Percentiles rank a stretch among this genome's conserved stretches.
phyloP scores from a whole-genome alignment of 2,888 invertebrate species.

The Eurois occulta region DNA sequence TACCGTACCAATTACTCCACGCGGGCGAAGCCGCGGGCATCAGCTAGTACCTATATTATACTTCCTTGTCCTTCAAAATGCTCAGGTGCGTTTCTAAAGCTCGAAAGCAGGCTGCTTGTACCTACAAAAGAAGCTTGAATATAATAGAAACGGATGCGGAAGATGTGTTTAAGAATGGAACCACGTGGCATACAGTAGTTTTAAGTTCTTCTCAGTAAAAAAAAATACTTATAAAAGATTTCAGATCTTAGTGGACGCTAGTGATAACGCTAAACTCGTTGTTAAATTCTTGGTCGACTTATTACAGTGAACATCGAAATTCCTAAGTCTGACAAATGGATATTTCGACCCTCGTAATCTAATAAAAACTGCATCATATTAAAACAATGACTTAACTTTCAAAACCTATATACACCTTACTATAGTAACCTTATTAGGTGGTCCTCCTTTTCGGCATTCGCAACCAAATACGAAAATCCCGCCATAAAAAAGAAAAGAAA shows the following conservation, averaged over 20 bases:
- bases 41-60: too few species aligned
- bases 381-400: constrained; percentile 24
- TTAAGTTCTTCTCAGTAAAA: background rate
- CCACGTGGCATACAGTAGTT: background rate
- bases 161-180: background rate
- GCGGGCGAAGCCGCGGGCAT: too few species aligned
- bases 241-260: background rate
- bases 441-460: constrained; percentile 67
- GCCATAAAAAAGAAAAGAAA: constrained; percentile 55
- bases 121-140: background rate
- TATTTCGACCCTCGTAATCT: background rate
- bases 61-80: constrained; percentile 28
- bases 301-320: background rate
- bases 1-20: too few species aligned
- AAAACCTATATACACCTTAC: background rate
- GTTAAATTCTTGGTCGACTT: background rate
- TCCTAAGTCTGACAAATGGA: background rate
- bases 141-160: constrained; percentile 39
- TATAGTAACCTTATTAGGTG: constrained; percentile 61
- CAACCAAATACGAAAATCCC: constrained; percentile 60
- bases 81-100: constrained; percentile 20
- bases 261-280: background rate
- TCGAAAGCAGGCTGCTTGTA: background rate
- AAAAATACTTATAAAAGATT: background rate
- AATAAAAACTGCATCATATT: background rate